These are phyloP conservation scores for Hymenochirus boettgeri DNA, from an alignment of 2,113 vertebrate genomes.

Conservation along the genomic window DNA sequence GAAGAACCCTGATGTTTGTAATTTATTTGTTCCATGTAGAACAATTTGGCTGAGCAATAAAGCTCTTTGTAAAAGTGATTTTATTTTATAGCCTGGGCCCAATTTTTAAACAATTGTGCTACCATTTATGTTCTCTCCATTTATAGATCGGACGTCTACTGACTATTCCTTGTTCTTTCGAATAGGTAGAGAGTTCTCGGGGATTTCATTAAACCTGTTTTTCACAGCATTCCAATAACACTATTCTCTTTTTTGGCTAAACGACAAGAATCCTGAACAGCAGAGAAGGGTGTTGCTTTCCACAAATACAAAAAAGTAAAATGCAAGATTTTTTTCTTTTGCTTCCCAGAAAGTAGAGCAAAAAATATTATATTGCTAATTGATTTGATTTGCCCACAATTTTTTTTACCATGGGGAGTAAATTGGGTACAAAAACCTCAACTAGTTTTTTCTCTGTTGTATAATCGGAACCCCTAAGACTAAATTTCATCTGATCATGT, in stretches of 20 bases:
- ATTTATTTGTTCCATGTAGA: slow-evolving; percentile 38
- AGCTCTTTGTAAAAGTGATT: slow-evolving; percentile 39
- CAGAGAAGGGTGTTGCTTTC: slow-evolving; percentile 8
- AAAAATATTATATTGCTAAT: not conserved
- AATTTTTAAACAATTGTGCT: slow-evolving; percentile 32
- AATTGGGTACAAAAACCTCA: not conserved
- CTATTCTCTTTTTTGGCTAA: slow-evolving; percentile 8
- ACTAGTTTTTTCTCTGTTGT: not conserved
- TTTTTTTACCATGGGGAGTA: not conserved
- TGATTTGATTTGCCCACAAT: not conserved
- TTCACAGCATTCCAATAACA: slow-evolving; percentile 8
- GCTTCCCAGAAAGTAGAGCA: not conserved
- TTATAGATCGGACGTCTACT: slow-evolving; percentile 3
- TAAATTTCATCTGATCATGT: no score
- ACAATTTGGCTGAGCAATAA: slow-evolving; percentile 31
- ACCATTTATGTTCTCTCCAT: slow-evolving; percentile 19
- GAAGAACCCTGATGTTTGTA: slow-evolving; percentile 37
- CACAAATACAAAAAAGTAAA: slow-evolving; percentile 3
- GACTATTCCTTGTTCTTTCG: not conserved
- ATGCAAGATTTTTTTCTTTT: slow-evolving; percentile 8
- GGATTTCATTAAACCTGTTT: slow-evolving; percentile 23
- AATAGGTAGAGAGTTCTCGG: not conserved
- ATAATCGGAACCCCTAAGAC: no score
- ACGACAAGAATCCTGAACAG: not conserved
- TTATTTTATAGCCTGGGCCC: slow-evolving; percentile 25